These are phyloP conservation scores for Teinopalpus imperialis DNA, from an alignment of 2,888 invertebrate species.

Conservation along the genomic window DNA sequence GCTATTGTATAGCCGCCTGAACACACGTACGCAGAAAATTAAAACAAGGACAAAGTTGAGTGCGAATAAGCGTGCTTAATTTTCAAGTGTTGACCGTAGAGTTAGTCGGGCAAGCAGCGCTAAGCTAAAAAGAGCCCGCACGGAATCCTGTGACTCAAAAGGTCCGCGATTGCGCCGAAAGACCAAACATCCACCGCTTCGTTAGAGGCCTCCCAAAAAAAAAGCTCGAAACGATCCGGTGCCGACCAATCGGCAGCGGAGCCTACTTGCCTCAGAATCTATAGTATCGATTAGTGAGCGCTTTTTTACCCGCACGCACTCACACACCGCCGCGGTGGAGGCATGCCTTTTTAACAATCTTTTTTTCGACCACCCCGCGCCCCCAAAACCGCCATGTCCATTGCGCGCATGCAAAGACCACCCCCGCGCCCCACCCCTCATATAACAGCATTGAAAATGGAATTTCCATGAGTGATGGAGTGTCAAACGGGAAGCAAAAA, in stretches of 20 bases:
- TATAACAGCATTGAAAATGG: constrained; percentile 80
- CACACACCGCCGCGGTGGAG: constrained; percentile 74
- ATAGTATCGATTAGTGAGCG: constrained; percentile 81
- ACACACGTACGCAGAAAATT: constrained; percentile 40
- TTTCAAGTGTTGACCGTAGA: constrained; percentile 62
- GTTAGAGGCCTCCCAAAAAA: constrained; percentile 66
- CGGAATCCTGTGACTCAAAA: constrained; percentile 46
- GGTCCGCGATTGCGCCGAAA: constrained; percentile 56
- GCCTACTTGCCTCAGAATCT: constrained; percentile 80
- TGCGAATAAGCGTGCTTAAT: constrained; percentile 67
- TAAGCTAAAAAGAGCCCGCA: constrained; percentile 55
- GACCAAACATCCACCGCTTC: constrained; percentile 72
- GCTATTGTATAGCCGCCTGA: constrained; percentile 16
- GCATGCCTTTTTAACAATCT: constrained; percentile 80
- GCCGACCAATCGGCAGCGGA: constrained; percentile 69
- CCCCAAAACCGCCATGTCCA: constrained; percentile 78
- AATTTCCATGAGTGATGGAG: constrained; percentile 83
- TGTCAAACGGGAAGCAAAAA: constrained; percentile 81
- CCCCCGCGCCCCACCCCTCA: constrained; percentile 66
- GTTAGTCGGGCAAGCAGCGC: constrained; percentile 36
- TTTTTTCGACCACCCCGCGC: constrained; percentile 75
- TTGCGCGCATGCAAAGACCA: constrained; percentile 80
- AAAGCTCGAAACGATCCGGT: constrained; percentile 48
- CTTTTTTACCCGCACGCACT: constrained; percentile 79
- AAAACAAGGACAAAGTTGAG: constrained; percentile 56